These are phyloP conservation scores for Saguinus midas DNA, from an alignment of 2,113 vertebrate genomes.

Conservation along the genomic window DNA sequence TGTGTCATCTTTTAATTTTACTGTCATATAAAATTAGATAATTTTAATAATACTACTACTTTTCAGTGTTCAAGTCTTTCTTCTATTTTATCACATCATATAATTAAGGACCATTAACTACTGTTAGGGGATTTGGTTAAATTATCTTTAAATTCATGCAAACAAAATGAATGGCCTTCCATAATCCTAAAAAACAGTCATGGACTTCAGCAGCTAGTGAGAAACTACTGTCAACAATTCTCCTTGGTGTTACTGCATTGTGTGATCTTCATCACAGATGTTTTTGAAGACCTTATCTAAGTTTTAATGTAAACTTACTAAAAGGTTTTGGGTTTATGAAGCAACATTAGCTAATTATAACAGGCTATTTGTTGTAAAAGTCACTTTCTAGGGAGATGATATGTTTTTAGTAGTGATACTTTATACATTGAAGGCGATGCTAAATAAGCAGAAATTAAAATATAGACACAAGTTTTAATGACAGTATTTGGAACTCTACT, in stretches of 20 bases:
- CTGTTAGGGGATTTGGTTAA: slow-evolving; percentile 78
- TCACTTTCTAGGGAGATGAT: slow-evolving; percentile 52
- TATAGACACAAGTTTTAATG: slow-evolving; percentile 17
- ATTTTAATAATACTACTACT: slow-evolving; percentile 74
- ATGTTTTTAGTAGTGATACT: slow-evolving; percentile 10
- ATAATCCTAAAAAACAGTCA: slow-evolving; percentile 69
- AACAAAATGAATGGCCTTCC: slow-evolving; percentile 75
- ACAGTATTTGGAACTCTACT: background rate
- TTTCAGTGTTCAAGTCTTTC: slow-evolving; percentile 69
- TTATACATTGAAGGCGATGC: background rate
- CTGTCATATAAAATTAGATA: slow-evolving; percentile 48
- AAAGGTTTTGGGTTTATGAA: slow-evolving; percentile 72
- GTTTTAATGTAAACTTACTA: slow-evolving; percentile 76
- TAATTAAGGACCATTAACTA: slow-evolving; percentile 81
- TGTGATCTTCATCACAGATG: slow-evolving; percentile 64
- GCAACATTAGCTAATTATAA: slow-evolving; percentile 61
- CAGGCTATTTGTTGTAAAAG: slow-evolving; percentile 56
- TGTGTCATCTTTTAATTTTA: slow-evolving; percentile 70
- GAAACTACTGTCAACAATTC: slow-evolving; percentile 63
- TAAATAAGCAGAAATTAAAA: slow-evolving; percentile 56
- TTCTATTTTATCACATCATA: slow-evolving; percentile 61
- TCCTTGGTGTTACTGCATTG: slow-evolving; percentile 56
- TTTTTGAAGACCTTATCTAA: slow-evolving; percentile 55
- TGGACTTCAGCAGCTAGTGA: slow-evolving; percentile 63
- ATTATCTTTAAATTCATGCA: slow-evolving; percentile 75